Percentiles rank a stretch among this genome's conserved stretches.
Conservation (phyloP, 2,113 vertebrate species). For the Genyomyrus donnyi region DNA sequence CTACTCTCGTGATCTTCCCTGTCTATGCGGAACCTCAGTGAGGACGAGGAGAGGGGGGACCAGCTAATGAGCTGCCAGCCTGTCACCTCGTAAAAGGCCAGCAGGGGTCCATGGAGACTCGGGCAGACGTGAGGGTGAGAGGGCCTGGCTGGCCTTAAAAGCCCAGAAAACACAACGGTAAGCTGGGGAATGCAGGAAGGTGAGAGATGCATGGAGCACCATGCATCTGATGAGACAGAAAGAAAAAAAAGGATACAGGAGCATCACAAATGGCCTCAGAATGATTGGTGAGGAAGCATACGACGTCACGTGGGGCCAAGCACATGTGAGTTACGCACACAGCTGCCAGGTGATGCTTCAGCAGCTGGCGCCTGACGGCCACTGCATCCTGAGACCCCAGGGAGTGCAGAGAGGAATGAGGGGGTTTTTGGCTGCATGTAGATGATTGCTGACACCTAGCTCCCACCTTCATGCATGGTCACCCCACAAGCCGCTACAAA, state of each 20-base stretch:
- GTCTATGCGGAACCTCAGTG: neutral
- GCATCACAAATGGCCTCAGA: neutral
- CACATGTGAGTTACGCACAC: no score
- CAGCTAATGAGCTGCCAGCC: conserved; percentile 14
- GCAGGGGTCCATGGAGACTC: neutral
- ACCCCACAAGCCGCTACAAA: neutral
- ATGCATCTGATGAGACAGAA: neutral
- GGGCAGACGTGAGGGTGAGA: neutral
- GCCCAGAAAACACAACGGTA: neutral
- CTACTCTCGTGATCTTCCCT: neutral
- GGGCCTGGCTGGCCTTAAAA: neutral
- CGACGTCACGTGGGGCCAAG: neutral
- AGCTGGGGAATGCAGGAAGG: neutral
- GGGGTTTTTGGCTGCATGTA: neutral
- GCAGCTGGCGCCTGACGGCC: neutral
- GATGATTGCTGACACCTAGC: neutral
- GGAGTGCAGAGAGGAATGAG: neutral
- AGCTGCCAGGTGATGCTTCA: neutral
- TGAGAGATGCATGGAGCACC: neutral
- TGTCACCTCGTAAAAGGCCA: neutral
- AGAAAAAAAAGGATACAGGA: neutral
- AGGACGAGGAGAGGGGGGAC: neutral
- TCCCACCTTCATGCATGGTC: neutral
- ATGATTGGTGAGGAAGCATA: neutral
- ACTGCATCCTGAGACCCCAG: neutral